Conservation (phyloP, 2,888 invertebrate genomes). For the Dolichopus griseipennis region DNA sequence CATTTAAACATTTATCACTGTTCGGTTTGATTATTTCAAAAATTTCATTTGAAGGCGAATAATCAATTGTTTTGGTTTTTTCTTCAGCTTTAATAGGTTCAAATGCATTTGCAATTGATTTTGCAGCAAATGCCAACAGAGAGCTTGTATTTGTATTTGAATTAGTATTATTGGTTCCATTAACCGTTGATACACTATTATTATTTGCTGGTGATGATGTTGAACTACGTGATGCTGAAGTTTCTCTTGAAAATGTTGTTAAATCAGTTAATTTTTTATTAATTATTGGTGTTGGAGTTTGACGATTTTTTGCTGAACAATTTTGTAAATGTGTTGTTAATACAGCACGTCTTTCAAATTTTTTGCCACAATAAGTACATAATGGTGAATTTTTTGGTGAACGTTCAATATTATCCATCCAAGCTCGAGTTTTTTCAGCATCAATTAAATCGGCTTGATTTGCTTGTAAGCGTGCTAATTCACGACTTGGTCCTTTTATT, state of each 20-base stretch:
- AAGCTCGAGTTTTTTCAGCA: conserved; percentile 23
- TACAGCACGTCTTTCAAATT: conserved; percentile 64
- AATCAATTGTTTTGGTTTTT: conserved; percentile 13
- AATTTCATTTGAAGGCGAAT: background rate
- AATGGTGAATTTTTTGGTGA: conserved; percentile 50
- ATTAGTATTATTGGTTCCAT: background rate
- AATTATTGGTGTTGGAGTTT: conserved; percentile 31
- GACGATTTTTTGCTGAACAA: conserved; percentile 48
- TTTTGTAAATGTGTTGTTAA: conserved; percentile 61
- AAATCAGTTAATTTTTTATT: conserved; percentile 23
- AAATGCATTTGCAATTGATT: conserved; percentile 7
- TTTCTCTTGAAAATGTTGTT: conserved; percentile 13
- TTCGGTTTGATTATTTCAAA: background rate
- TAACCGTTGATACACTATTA: conserved; percentile 9
- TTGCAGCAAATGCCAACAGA: conserved; percentile 12
- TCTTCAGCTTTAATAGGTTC: background rate
- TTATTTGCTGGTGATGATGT: conserved; percentile 11
- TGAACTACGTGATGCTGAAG: conserved; percentile 10
- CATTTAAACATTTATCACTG: background rate
- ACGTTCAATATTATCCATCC: conserved; percentile 52
- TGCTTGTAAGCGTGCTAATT: conserved; percentile 34
- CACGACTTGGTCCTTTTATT: conserved; percentile 35
- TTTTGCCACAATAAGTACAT: conserved; percentile 54
- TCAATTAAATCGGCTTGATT: conserved; percentile 21
- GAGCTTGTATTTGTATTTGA: conserved; percentile 12